These are phyloP conservation scores for Agonopterix subpropinquella DNA, from an alignment of 2,888 invertebrate genomes.

Conservation along the genomic window DNA sequence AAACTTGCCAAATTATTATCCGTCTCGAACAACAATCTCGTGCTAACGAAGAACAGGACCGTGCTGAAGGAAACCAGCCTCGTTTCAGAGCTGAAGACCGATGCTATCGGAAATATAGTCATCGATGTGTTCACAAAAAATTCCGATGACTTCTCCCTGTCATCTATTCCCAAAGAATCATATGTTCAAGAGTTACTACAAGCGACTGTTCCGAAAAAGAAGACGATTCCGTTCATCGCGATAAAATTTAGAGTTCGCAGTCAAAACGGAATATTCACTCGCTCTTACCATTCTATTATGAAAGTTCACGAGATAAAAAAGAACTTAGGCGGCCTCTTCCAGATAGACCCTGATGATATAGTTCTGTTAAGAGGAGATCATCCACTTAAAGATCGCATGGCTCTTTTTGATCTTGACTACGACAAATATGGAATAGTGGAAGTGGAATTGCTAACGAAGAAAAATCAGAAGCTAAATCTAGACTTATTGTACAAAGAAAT, in stretches of 20 bases:
- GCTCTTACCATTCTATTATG: conserved; percentile 69
- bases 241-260: conserved; percentile 60
- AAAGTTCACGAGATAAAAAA: conserved; percentile 76
- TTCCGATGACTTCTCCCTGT: conserved; percentile 52
- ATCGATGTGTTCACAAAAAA: conserved; percentile 66
- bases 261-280: conserved; percentile 63
- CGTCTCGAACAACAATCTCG: conserved; percentile 50
- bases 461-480: conserved; percentile 51
- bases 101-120: conserved; percentile 49
- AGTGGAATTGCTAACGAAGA: conserved; percentile 57
- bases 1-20: conserved; percentile 60
- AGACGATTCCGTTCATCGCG: conserved; percentile 58
- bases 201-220: conserved; percentile 55
- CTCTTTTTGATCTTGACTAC: conserved; percentile 59
- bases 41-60: conserved; percentile 57
- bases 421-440: conserved; percentile 68
- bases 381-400: conserved; percentile 56
- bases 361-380: conserved; percentile 62
- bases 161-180: conserved; percentile 57
- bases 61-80: conserved; percentile 56
- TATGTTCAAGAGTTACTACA: conserved; percentile 59
- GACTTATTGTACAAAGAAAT: conserved; percentile 62
- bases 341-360: conserved; percentile 66
- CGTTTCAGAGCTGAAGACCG: conserved; percentile 54
- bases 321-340: conserved; percentile 76